phyloP scores from a whole-genome alignment of 2,113 vertebrate genomes.

The Brachyistius frenatus region DNA sequence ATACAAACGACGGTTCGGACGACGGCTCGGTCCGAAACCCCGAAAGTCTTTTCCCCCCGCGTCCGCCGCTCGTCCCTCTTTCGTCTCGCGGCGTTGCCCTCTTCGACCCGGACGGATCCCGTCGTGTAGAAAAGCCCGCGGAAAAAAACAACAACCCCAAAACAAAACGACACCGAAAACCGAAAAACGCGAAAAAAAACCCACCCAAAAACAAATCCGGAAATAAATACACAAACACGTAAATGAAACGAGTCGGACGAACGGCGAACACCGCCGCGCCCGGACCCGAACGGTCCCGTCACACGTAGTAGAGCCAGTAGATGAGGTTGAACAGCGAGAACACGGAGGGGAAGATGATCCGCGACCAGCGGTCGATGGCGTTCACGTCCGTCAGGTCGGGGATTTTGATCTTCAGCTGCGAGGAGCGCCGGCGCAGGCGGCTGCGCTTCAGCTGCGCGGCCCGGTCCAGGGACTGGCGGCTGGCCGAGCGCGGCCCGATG shows the following conservation, averaged over 20 bases:
- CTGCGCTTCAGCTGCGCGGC: slow-evolving; percentile 88
- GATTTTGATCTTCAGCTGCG: slow-evolving; percentile 96
- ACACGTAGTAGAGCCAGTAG: slow-evolving; percentile 99
- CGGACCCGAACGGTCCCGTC: slow-evolving; percentile 72
- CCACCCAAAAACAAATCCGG: slow-evolving; percentile 19
- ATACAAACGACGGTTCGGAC: slow-evolving; percentile 69
- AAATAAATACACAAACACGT: slow-evolving; percentile 29
- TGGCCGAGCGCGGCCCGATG: slow-evolving; percentile 79
- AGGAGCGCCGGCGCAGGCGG: slow-evolving; percentile 93
- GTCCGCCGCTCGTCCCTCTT: slow-evolving; percentile 38
- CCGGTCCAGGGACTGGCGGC: slow-evolving; percentile 89
- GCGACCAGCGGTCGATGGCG: slow-evolving; percentile 96
- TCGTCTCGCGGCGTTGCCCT: slow-evolving; percentile 59
- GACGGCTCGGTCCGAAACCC: slow-evolving; percentile 70
- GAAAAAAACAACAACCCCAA: slow-evolving; percentile 33
- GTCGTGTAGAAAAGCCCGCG: slow-evolving; percentile 71
- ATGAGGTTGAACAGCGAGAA: slow-evolving; percentile 97
- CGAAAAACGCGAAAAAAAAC: slow-evolving; percentile 39
- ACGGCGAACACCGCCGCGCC: no score
- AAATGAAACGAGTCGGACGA: neutral
- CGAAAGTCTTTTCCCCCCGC: slow-evolving; percentile 56
- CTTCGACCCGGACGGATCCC: slow-evolving; percentile 52
- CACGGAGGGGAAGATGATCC: slow-evolving; percentile 95
- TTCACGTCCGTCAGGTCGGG: slow-evolving; percentile 97
- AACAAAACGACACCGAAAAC: no score